Base-by-base conservation (phyloP, 2,888 invertebrate species). In the Griposia aprilina region DNA sequence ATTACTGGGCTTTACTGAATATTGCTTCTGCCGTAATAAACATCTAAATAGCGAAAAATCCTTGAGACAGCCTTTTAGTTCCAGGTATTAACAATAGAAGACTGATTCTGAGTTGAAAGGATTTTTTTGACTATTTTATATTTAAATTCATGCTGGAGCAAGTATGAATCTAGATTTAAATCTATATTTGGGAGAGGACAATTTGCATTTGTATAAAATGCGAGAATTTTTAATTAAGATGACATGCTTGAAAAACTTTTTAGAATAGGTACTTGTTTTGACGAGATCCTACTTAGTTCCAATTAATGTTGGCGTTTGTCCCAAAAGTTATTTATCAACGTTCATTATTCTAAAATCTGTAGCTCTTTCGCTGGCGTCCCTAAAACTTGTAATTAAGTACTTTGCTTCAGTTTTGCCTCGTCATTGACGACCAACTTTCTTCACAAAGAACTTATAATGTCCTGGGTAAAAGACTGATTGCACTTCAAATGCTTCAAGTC, bases 301-400 rank as follows among this genome's bases (percentile, higher is more conserved):
- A 48, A 55, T 55, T 63, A 26, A 17, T 57, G 63, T 52, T 48
- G 4, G 0, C 13, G 11, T n/a, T 77, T 59, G 52, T 17, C 8
- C 20, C 11, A 36, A 30, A 78, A 52, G 2, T 60, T 30, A n/a
- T 60, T 59, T 20, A 77, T 52, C 17, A 52, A 45, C 15, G 30
- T 55, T 62, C 15, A 52, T 68, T 78, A 62, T n/a, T 74, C n/a
- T 59, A 48, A 8, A 77, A 76, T n/a, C 15, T 41, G 7, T 30
- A 48, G 36, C 8, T 76, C 11, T 8, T 13, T 30, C 41, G n/a
- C 55, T 26, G 41, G 30, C 48, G 20, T 45, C 8, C 30, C 20
- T 52, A 62, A 55, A 66, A 60, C 10, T 11, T 57, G 8, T 57
- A 55, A 57, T 57, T 30, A 45, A 70, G 59, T n/a, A 26, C 10